phyloP scores from a whole-genome alignment of 1,140 invertebrate species.

The Drosophila ambigua region DNA sequence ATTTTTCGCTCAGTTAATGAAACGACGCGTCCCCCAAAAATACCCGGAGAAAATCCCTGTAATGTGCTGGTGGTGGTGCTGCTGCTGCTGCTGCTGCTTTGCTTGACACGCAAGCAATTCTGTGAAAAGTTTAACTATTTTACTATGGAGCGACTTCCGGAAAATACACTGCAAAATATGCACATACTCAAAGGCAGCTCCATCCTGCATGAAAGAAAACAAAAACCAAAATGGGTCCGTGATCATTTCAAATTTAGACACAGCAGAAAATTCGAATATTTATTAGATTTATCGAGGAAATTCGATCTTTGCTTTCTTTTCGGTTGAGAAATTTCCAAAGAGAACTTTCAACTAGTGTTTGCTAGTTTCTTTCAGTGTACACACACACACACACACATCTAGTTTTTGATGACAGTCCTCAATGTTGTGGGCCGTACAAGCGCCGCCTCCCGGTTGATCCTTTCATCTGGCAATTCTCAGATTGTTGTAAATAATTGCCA shows the following conservation, averaged over 20 bases:
- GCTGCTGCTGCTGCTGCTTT: constrained; percentile 11
- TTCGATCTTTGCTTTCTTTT: too few species aligned
- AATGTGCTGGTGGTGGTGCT: too few species aligned
- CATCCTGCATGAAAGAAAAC: too few species aligned
- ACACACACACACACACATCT: constrained; percentile 3
- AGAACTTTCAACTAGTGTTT: too few species aligned
- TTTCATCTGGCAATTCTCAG: constrained; percentile 34
- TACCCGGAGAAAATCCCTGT: constrained; percentile 9
- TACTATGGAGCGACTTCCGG: background rate
- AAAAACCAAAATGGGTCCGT: too few species aligned
- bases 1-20: constrained; percentile 62
- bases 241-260: too few species aligned
- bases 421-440: constrained; percentile 2
- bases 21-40: constrained; percentile 34
- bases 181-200: constrained; percentile 11
- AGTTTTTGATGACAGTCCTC: background rate
- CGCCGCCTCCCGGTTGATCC: constrained; percentile 33
- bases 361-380: background rate
- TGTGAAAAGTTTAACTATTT: constrained; percentile 38
- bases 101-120: constrained; percentile 27
- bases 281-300: background rate
- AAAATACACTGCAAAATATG: background rate
- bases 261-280: background rate
- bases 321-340: too few species aligned
- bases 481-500: constrained; percentile 53